phyloP scores from a whole-genome alignment of 2,113 vertebrate genomes.

The Calidris pugnax region DNA sequence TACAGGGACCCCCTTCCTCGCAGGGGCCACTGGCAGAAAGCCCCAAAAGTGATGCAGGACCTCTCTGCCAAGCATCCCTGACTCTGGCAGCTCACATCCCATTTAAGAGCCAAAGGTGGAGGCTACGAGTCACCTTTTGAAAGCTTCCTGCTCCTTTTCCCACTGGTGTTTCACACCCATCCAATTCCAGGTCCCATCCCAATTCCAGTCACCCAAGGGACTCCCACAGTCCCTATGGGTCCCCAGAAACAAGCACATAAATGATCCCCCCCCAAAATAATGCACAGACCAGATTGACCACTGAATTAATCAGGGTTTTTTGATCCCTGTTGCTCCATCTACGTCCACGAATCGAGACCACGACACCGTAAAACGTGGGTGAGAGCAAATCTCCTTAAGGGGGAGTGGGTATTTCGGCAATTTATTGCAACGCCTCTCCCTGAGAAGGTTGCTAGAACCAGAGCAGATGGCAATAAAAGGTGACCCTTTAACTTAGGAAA shows the following conservation, averaged over 20 bases:
- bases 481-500: neutral
- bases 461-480: neutral
- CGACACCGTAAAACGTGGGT: neutral
- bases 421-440: neutral
- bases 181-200: neutral
- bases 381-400: neutral
- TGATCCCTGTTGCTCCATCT: neutral
- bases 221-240: fast-evolving
- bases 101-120: neutral
- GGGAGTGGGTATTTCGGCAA: neutral
- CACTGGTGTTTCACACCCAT: neutral
- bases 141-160: neutral
- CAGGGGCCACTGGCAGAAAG: neutral
- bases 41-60: neutral
- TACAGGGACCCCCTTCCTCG: neutral
- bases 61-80: neutral
- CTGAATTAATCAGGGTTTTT: neutral
- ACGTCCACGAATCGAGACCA: neutral
- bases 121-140: neutral
- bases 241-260: neutral
- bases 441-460: neutral
- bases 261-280: too few species aligned
- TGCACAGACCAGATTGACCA: neutral
- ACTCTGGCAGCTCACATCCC: neutral
- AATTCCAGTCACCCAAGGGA: neutral